phyloP scores from a whole-genome alignment of 1,140 invertebrate species.

The Hestina assimilis region DNA sequence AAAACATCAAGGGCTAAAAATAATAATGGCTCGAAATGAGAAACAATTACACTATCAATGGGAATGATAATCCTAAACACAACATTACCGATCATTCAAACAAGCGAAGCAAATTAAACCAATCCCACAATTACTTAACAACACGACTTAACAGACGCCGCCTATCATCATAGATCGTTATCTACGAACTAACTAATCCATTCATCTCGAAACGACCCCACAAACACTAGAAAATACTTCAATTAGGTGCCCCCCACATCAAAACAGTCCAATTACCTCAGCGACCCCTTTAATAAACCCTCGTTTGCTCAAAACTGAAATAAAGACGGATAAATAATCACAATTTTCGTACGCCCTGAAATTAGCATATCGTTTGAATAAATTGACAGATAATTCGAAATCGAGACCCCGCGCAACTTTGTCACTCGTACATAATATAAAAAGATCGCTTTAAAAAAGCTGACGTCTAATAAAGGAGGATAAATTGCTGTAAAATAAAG shows the following conservation, averaged over 20 bases:
- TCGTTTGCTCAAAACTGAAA: constrained; percentile 64
- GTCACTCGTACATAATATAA: constrained; percentile 12
- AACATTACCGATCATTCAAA: constrained; percentile 9
- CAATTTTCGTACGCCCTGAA: constrained; percentile 62
- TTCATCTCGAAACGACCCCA: constrained; percentile 60
- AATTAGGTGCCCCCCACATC: constrained; percentile 59
- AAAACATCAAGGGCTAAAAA: too few relatives aligned
- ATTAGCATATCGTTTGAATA: constrained; percentile 72
- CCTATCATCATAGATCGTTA: constrained; percentile 56
- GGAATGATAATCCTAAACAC: not conserved
- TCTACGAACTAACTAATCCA: constrained; percentile 68
- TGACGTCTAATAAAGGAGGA: constrained; percentile 1
- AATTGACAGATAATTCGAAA: constrained; percentile 65
- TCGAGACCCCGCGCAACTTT: constrained; percentile 50
- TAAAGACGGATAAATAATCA: constrained; percentile 69
- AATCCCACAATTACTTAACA: constrained; percentile 28
- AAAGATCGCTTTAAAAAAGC: constrained; percentile 35
- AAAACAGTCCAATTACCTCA: constrained; percentile 72
- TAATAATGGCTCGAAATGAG: too few relatives aligned
- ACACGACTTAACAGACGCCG: constrained; percentile 41
- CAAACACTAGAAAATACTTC: constrained; percentile 67
- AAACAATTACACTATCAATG: not conserved
- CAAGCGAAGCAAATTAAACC: constrained; percentile 27
- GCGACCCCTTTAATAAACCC: constrained; percentile 68
- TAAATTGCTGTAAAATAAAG: constrained; percentile 17